A percentile compares a stretch with the other conserved stretches of the same genome.
Conservation (phyloP, 1,140 invertebrate species). For the Sarcophaga peregrina region DNA sequence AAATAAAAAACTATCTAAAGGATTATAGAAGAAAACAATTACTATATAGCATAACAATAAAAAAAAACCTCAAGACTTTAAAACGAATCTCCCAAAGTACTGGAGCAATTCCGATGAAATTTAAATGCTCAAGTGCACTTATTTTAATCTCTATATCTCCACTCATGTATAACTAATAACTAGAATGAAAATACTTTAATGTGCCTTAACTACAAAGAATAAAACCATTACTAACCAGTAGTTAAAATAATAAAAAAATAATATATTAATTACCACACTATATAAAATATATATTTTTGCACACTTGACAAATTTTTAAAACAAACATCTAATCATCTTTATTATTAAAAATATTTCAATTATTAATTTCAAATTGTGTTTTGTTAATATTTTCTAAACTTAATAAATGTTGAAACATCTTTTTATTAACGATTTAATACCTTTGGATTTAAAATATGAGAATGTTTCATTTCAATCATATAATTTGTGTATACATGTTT, state of each 20-base stretch:
- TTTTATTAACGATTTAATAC: too few species aligned
- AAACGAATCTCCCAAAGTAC: neutral
- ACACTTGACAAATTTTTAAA: neutral
- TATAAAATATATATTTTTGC: neutral
- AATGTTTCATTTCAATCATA: too few species aligned
- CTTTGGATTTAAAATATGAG: too few species aligned
- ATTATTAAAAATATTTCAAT: neutral
- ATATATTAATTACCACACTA: neutral
- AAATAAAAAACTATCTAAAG: neutral
- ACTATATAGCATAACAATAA: conserved; percentile 15
- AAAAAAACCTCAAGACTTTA: conserved; percentile 13
- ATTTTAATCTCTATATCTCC: neutral
- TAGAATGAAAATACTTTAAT: neutral
- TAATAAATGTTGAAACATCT: neutral
- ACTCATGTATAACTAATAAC: conserved; percentile 15
- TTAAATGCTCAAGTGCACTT: conserved; percentile 10
- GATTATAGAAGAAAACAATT: conserved; percentile 4
- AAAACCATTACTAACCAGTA: conserved; percentile 13
- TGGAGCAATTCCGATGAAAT: neutral
- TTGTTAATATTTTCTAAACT: conserved; percentile 3
- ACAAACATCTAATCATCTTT: neutral
- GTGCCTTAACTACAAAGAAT: conserved; percentile 23
- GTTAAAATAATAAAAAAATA: neutral
- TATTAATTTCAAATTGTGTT: neutral
- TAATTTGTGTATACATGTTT: too few species aligned